Evolutionary conservation across 2,888 invertebrate genomes (phyloP), one percentile per base, ranked within the genome.

Genomic region (Euzophera pinguis): DNA sequence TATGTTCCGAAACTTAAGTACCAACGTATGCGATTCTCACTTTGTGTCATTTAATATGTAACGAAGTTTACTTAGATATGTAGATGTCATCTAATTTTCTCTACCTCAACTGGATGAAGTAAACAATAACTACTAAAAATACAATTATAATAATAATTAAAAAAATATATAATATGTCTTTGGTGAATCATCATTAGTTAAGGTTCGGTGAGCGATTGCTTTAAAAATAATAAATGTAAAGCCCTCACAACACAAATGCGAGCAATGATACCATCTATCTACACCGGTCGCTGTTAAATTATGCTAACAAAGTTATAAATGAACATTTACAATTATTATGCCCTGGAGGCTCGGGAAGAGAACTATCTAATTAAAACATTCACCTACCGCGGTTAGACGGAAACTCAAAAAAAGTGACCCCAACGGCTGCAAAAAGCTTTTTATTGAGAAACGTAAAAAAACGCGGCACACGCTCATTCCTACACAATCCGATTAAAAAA

Each of bases 401-500:
- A 78, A 79, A 78, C 64, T 65, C 63, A 71, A 84, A 88, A 83
- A 86, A 81, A 58, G 61, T 81, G 77, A 78, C 81, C 82, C 80
- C 73, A 81, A 85, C 85, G 84, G 85, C 81, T 82, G 83, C 84
- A 78, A 78, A 85, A 84, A 86, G 69, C 69, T 87, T 87, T 88
- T 89, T 84, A 82, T 81, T 71, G 60, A 67, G 59, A 60, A 47
- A 45, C 58, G 66, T 69, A 84, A 84, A 87, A n/a, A 88, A 88
- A 80, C 69, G 51, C 58, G 61, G 67, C 75, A 82, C 89, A 88
- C 88, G 87, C 84, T 86, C 22, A 22, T 2, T 22, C 79, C 84
- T 76, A 68, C 64, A 61, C 81, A 80, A 86, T 84, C 84, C 83
- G 84, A 86, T 87, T 88, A 88, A 85, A 86, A 84, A 89, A 89